These are phyloP conservation scores for roundworm (Caenorhabditis elegans) DNA, from an alignment of 1,140 invertebrate species.

Conservation along the genomic window DNA sequence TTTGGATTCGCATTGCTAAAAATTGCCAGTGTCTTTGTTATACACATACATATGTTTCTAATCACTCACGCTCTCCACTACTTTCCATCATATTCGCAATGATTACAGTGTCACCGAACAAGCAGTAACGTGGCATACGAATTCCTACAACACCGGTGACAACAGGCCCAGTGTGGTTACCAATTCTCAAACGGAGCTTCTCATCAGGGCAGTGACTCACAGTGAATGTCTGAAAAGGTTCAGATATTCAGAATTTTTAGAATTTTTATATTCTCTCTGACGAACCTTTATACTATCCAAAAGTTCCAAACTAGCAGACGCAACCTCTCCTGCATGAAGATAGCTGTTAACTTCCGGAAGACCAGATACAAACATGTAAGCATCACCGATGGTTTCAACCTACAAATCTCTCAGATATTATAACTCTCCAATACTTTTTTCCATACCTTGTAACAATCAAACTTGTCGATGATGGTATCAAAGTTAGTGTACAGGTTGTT, in stretches of 20 bases:
- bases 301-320: constrained; percentile 49
- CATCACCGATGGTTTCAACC: constrained; percentile 74
- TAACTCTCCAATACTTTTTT: not conserved
- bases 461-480: constrained; percentile 90
- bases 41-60: not conserved
- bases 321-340: constrained; percentile 71
- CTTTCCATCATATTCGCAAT: constrained; percentile 59
- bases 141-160: constrained; percentile 81
- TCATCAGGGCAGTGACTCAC: constrained; percentile 25
- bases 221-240: constrained; percentile 1
- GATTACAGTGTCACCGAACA: constrained; percentile 77
- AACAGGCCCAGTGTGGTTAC: constrained; percentile 35
- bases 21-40: no score
- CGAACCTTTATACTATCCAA: constrained; percentile 39
- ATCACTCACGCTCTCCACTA: constrained; percentile 40
- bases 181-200: constrained; percentile 37
- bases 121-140: constrained; percentile 69
- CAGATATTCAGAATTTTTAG: no score
- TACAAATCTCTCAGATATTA: not conserved
- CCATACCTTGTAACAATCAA: constrained; percentile 90
- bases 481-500: constrained; percentile 93
- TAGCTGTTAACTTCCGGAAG: constrained; percentile 70
- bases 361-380: constrained; percentile 80
- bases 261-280: no score
- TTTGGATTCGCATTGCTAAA: constrained; percentile 45